Conservation (phyloP, 2,888 invertebrate species). For the Drosophila maculinotata region DNA sequence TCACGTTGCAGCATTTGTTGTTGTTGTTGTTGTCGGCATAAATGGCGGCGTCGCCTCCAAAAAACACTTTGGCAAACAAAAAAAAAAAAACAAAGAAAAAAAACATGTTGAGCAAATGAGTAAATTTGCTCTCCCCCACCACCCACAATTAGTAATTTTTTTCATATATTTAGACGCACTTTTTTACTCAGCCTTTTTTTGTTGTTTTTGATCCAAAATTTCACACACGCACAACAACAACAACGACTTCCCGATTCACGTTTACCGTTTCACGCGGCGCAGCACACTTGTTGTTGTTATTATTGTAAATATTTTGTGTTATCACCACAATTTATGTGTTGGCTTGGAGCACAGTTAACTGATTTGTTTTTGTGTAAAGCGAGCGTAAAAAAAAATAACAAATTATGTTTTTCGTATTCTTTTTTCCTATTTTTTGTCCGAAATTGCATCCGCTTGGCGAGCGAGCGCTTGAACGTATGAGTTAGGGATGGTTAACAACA, state of each 20-base stretch:
- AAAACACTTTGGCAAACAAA: constrained; percentile 59
- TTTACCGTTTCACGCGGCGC: too few relatives aligned
- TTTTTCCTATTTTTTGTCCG: constrained; percentile 35
- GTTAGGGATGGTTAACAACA: constrained; percentile 30
- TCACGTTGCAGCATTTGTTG: constrained; percentile 32
- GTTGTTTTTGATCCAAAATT: constrained; percentile 39
- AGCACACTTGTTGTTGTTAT: constrained; percentile 55
- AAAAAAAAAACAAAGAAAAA: too few relatives aligned
- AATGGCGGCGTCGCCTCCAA: constrained; percentile 66
- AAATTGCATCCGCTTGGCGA: constrained; percentile 58
- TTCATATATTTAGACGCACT: constrained; percentile 63
- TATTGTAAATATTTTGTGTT: constrained; percentile 40
- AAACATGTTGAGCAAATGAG: constrained; percentile 42
- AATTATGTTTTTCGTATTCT: constrained; percentile 28
- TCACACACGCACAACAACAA: constrained; percentile 55
- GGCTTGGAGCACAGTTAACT: constrained; percentile 42
- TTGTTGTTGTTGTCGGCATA: constrained; percentile 45
- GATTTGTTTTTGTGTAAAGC: constrained; percentile 49
- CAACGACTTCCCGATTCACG: constrained; percentile 45
- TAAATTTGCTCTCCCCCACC: constrained; percentile 1
- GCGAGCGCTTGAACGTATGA: constrained; percentile 61
- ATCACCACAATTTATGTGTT: constrained; percentile 36
- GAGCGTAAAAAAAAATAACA: constrained; percentile 59
- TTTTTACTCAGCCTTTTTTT: constrained; percentile 42
- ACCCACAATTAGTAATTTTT: constrained; percentile 35